Base-by-base conservation (phyloP, 2,888 invertebrate genomes). In the Drosophila subquinaria region DNA sequence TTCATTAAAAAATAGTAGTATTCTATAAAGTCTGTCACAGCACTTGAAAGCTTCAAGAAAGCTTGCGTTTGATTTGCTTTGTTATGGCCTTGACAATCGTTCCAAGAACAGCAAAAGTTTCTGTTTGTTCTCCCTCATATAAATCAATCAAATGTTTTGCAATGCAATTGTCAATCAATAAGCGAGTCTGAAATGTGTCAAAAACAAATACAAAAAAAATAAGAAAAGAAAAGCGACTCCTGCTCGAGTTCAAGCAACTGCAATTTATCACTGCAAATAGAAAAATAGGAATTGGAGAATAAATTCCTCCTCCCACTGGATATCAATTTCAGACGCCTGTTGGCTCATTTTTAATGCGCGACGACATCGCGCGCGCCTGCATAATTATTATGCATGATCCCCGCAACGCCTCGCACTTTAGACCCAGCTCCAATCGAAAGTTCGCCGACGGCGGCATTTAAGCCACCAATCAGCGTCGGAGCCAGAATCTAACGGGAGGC, bases 401-500 rank as follows among this genome's bases (percentile, higher is more conserved):
- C 40, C 36, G 8, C 23, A 36, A 30, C 42, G 23, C 4, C 47
- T n/a, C 55, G 30, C 55, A 13, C 8, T 62, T 13, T 8, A 1
- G 52, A 55, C 30, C 61, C 17, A 53, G 47, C 50, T 48, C 42
- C 42, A 68, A 73, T 69, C 74, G 74, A 78, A 62, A 78, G 74
- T 69, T 69, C 67, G 56, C 76, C 62, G 48, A 23, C 53, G 53
- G 42, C 69, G 52, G 68, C 81, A 71, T 76, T 88, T 85, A 89
- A 88, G 89, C 89, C 76, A 86, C 89, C 86, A 86, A 86, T 86
- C 86, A 86, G 89, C 86, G 88, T 86, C 89, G 85, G 70, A 62
- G 62, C 53, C 89, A 89, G 78, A 30, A 33, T 17, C 17, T 43
- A 52, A 70, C 36, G 65, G 43, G 47, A 15, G 20, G 30, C 11